Conservation (phyloP, 1,140 invertebrate genomes). For the Himalopsyche phryganea region DNA sequence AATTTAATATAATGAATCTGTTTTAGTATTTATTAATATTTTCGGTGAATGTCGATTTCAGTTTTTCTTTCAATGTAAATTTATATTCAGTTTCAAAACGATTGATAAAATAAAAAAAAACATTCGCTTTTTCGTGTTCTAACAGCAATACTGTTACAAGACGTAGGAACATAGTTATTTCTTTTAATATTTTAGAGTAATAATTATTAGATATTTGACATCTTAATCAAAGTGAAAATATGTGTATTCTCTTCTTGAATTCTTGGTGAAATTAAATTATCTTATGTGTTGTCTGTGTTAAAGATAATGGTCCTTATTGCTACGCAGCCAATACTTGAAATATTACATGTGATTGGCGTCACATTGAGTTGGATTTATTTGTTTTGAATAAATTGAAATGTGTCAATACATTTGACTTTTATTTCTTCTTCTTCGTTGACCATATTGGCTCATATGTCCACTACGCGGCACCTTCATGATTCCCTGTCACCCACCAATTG, state of each 20-base stretch:
- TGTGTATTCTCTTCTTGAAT: background rate
- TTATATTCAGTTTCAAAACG: too few species aligned
- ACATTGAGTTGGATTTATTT: slow-evolving; percentile 1
- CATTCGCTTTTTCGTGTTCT: background rate
- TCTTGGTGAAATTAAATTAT: background rate
- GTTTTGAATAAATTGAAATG: slow-evolving; percentile 5
- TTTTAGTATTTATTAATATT: too few species aligned
- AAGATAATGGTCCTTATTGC: too few species aligned
- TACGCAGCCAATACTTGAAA: too few species aligned
- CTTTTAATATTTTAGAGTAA: background rate
- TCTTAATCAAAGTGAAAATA: background rate
- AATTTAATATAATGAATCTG: too few species aligned
- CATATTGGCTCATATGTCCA: background rate
- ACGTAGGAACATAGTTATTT: background rate
- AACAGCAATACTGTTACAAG: slow-evolving; percentile 1
- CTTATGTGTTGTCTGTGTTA: background rate
- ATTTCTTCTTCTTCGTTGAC: background rate
- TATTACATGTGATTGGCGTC: background rate
- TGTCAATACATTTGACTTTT: background rate
- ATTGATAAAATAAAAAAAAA: background rate
- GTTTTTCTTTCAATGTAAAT: too few species aligned
- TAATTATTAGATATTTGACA: slow-evolving; percentile 1
- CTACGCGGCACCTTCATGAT: too few species aligned
- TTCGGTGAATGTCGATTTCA: too few species aligned
- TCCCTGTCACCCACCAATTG: too few species aligned